Evolutionary conservation across 2,797 vertebrate genomes (phyloP), one percentile per base, ranked within the genome.

Genomic region (Lepidocolaptes lacrymiger): DNA sequence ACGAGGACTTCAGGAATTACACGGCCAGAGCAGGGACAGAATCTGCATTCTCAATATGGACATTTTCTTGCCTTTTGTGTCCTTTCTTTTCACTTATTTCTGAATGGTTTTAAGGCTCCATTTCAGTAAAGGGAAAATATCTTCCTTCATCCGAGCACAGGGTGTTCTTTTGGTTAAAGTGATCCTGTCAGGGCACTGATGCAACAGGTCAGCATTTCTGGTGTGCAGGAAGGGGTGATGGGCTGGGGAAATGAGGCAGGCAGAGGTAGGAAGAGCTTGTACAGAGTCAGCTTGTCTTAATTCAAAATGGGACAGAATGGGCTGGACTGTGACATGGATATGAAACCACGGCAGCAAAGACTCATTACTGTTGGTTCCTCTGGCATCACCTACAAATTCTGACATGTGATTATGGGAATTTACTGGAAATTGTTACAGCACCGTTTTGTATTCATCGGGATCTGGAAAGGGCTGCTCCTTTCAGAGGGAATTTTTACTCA

Each of bases 261-360:
- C 11, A 49, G 72, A 23, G 64, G 36, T 48, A 17, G 22, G 17
- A 55, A 83, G 34, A 0, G 27, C 52, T 36, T 56, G 30, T 5
- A 15, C 10, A 9, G 36, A 39, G 4, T 52, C 82, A 75, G 34
- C 54, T 37, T 9, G 11, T 8, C 62, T 36, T 10, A 9, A 64
- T 54, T 23, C 14, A 2, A 17, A 55, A 17, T 16, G 67, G 46
- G 36, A 5, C 14, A 6, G 6, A 12, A 21, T 3, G 12, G 34
- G 43, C 68, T 71, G 4, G 16, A 2, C 58, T 37, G 39, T 6
- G 49, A 28, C 21, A 10, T 0, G 5, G 0, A 1, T 7, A 10
- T 9, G 14, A 64, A 83, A 54, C 13, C 6, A 34, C 0, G 28
- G 39, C 61, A 83, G 59, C 18, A 22, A 73, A 52, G 21, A 12